These are phyloP conservation scores for Dusona sp. DNA, from an alignment of 2,888 invertebrate genomes.

Conservation along the genomic window DNA sequence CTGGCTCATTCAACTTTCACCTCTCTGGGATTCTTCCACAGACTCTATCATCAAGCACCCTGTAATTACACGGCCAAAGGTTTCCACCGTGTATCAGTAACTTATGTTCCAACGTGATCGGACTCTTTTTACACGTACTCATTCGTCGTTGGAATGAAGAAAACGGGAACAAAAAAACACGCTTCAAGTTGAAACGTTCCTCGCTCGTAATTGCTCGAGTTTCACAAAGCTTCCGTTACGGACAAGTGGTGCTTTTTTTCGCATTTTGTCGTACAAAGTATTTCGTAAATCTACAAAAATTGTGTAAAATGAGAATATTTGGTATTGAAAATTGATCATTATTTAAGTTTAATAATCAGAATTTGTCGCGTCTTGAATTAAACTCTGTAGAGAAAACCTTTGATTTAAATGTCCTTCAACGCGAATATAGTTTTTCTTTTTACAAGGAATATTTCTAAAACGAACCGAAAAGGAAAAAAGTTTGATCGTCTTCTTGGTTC, in stretches of 20 bases:
- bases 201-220: conserved; percentile 14
- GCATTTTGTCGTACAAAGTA: background rate
- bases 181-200: conserved; percentile 10
- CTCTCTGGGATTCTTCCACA: conserved; percentile 44
- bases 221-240: conserved; percentile 10
- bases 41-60: conserved; percentile 66
- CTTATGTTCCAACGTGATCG: conserved; percentile 54
- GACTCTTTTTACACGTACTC: conserved; percentile 45
- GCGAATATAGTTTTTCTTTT: no score
- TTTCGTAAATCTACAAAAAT: background rate
- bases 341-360: background rate
- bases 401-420: background rate
- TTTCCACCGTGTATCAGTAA: conserved; percentile 53
- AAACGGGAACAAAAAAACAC: background rate
- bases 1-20: conserved; percentile 44
- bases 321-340: background rate
- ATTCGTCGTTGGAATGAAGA: conserved; percentile 9
- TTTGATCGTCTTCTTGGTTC: conserved; percentile 44
- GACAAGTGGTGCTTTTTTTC: conserved; percentile 6
- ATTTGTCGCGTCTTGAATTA: background rate
- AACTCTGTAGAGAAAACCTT: background rate
- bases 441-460: background rate
- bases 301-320: background rate
- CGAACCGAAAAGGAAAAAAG: background rate
- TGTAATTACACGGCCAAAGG: conserved; percentile 64